Conservation (phyloP, 2,888 invertebrate genomes). For the Salticus scenicus region DNA sequence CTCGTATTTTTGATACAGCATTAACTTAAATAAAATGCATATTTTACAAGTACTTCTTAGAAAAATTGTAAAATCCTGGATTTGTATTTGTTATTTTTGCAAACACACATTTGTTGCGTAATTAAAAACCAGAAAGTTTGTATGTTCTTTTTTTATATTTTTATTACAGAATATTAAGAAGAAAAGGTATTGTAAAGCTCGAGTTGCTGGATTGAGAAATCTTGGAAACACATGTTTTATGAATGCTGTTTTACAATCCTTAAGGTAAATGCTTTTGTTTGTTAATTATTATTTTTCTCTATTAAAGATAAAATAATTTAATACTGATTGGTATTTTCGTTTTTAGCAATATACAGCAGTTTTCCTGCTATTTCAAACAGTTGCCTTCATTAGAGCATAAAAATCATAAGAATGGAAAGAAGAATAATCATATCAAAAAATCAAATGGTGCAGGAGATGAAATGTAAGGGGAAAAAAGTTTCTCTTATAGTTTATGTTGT, state of each 20-base stretch:
- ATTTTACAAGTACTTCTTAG: too few species aligned
- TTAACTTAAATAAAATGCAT: too few species aligned
- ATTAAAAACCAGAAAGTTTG: too few species aligned
- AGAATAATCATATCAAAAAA: conserved; percentile 73
- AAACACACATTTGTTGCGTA: too few species aligned
- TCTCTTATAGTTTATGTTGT: background rate
- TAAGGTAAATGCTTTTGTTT: conserved; percentile 77
- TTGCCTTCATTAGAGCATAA: conserved; percentile 83
- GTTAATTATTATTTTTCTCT: background rate
- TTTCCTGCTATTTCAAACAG: conserved; percentile 87
- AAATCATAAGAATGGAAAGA: conserved; percentile 74
- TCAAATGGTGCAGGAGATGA: conserved; percentile 74
- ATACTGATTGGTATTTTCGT: background rate
- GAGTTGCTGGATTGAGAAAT: conserved; percentile 85
- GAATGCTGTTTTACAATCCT: conserved; percentile 88
- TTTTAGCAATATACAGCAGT: conserved; percentile 86
- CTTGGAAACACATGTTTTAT: conserved; percentile 90
- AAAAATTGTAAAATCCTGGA: too few species aligned
- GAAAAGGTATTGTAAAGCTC: conserved; percentile 76
- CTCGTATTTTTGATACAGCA: too few species aligned
- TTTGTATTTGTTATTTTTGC: too few species aligned
- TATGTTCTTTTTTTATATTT: background rate
- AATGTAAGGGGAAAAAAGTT: conserved; percentile 74
- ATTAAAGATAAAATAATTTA: background rate
- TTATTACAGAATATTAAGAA: conserved; percentile 39